Conservation (phyloP, 2,113 vertebrate species). For the Phalacrocorax pelagicus region DNA sequence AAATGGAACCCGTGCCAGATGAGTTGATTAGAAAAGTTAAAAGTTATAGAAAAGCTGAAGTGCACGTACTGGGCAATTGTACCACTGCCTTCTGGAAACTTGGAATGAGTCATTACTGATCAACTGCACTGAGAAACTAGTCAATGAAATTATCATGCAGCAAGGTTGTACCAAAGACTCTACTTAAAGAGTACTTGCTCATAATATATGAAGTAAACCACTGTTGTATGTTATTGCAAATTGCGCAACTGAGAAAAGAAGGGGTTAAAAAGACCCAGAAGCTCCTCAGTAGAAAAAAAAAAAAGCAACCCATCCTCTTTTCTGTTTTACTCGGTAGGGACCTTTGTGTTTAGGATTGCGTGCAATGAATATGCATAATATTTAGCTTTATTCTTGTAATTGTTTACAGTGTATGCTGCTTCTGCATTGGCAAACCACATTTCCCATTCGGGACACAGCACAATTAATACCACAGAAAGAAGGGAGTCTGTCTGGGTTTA, state of each 20-base stretch:
- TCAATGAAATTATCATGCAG: neutral
- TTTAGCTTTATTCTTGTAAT: constrained; percentile 46
- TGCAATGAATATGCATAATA: constrained; percentile 52
- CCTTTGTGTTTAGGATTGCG: constrained; percentile 16
- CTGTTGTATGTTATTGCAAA: neutral
- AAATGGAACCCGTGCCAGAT: neutral
- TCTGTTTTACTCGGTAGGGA: neutral
- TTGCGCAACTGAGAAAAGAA: neutral
- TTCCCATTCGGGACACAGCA: neutral
- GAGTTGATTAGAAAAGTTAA: neutral
- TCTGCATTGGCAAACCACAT: neutral
- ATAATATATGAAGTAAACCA: neutral
- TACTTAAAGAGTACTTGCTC: neutral
- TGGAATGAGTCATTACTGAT: neutral
- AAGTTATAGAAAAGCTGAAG: neutral
- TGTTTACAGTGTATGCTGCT: constrained; percentile 7
- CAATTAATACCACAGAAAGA: neutral
- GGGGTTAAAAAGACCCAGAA: constrained; percentile 26
- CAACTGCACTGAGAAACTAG: neutral
- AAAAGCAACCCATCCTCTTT: neutral
- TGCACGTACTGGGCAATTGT: neutral
- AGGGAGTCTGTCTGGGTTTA: neutral
- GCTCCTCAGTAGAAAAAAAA: neutral
- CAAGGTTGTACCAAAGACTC: neutral
- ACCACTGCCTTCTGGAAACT: neutral